Conservation (phyloP, 1,140 invertebrate species). For the Papilio machaon region DNA sequence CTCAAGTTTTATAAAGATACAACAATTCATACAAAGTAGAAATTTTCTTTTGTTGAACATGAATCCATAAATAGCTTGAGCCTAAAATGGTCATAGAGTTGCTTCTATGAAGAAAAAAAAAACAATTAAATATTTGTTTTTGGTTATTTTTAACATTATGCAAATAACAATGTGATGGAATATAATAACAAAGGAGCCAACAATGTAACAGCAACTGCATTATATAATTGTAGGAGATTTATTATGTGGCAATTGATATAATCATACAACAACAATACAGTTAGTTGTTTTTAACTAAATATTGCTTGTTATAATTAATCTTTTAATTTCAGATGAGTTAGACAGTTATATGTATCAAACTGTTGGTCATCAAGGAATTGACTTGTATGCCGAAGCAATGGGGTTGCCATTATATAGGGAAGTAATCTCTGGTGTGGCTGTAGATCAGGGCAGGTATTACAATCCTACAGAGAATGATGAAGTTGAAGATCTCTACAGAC, state of each 20-base stretch:
- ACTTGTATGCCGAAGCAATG: constrained; percentile 96
- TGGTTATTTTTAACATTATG: not conserved
- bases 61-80: not conserved
- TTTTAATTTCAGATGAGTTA: constrained; percentile 90
- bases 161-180: too few relatives aligned
- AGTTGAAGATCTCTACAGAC: constrained; percentile 98
- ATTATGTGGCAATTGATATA: too few relatives aligned
- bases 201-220: too few relatives aligned
- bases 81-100: not conserved
- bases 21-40: not conserved
- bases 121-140: not conserved
- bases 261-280: too few relatives aligned
- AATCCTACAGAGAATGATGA: constrained; percentile 94
- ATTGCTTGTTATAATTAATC: not conserved
- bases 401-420: constrained; percentile 94
- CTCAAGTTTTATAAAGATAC: not conserved
- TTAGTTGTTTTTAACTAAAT: too few relatives aligned
- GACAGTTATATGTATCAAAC: constrained; percentile 99
- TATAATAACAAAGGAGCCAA: too few relatives aligned
- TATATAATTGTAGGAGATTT: too few relatives aligned
- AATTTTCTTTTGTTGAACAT: not conserved
- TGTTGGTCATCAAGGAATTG: constrained; percentile 97
- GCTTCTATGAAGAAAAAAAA: not conserved
- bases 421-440: constrained; percentile 91
- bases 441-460: constrained; percentile 92